Conservation (phyloP, 2,113 vertebrate genomes). For the Corvus hawaiiensis region DNA sequence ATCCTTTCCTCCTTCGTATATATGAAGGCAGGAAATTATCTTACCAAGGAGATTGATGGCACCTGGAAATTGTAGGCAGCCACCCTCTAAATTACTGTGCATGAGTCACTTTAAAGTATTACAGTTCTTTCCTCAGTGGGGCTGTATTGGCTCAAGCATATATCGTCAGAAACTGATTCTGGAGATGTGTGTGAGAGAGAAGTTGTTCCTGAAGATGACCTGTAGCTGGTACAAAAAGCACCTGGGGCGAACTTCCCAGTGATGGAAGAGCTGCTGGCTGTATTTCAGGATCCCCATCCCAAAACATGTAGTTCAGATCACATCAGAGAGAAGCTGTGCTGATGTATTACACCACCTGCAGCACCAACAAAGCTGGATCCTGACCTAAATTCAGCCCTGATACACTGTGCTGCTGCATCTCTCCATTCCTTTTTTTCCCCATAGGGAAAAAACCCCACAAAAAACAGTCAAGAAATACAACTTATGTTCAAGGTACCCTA, state of each 20-base stretch:
- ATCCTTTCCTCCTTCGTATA: background rate
- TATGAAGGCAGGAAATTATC: constrained; percentile 38
- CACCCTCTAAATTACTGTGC: constrained; percentile 2
- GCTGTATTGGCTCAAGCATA: background rate
- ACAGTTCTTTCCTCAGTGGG: background rate
- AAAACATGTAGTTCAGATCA: background rate
- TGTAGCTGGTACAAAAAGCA: background rate
- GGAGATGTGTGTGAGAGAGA: background rate
- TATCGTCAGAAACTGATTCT: background rate
- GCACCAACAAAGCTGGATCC: background rate
- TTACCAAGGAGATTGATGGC: constrained; percentile 21
- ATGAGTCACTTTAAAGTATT: constrained; percentile 35
- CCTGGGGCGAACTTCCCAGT: background rate
- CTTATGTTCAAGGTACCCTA: background rate
- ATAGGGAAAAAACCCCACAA: background rate
- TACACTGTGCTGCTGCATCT: background rate
- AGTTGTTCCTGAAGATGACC: background rate
- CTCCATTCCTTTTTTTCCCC: background rate
- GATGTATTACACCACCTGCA: background rate
- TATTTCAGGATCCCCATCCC: background rate
- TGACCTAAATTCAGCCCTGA: background rate
- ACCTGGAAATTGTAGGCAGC: constrained; percentile 35
- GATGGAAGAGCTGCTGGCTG: background rate
- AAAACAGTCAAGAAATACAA: background rate
- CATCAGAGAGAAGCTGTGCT: background rate